Evolutionary conservation across 2,888 invertebrate species (phyloP), one percentile per base, ranked within the genome.

Genomic region (Pogonocherus hispidulus): DNA sequence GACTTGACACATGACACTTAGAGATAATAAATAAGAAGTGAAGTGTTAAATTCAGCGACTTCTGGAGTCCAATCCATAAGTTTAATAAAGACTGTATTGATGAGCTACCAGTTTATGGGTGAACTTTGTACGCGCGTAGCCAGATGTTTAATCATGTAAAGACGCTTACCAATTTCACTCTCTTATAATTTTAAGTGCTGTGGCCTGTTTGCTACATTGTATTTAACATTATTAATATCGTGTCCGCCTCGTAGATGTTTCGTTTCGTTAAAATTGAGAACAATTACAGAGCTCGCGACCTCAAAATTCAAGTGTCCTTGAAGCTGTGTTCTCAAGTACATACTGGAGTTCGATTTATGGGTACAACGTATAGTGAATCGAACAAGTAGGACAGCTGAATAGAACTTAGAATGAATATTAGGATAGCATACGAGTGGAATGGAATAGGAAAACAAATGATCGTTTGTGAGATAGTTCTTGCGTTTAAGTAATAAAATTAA

Each of bases 231-330:
- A 59, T 59, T 59, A 59, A 59, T n/a, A 59, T 32, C 47, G 47
- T 27, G 46, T 22, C 46, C 57, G 27, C 27, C 14, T 46, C 16
- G 46, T 44, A 14, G 20, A 35, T 41, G 57, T 46, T 51, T 22
- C 52, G 32, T 69, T 65, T 64, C 54, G 37, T 63, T 49, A 67
- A 69, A 67, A 73, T 73, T 70, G 75, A 72, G 75, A 66, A 63
- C 75, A 76, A 74, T 75, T 71, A 70, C 72, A 67, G 68, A 72
- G 70, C 69, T 63, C 66, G 63, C 66, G 75, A 74, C 74, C 77
- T 73, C 73, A 68, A 76, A 76, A 76, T 66, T 66, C 72, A 72
- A 69, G 69, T 76, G 75, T 72, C 76, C 76, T 76, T 76, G 75
- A 73, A 73, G 68, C 62, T n/a, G 41, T 37, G 44, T 14, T 18